These are phyloP conservation scores for Drosophila birchii DNA, from an alignment of 2,888 invertebrate species.

Conservation along the genomic window DNA sequence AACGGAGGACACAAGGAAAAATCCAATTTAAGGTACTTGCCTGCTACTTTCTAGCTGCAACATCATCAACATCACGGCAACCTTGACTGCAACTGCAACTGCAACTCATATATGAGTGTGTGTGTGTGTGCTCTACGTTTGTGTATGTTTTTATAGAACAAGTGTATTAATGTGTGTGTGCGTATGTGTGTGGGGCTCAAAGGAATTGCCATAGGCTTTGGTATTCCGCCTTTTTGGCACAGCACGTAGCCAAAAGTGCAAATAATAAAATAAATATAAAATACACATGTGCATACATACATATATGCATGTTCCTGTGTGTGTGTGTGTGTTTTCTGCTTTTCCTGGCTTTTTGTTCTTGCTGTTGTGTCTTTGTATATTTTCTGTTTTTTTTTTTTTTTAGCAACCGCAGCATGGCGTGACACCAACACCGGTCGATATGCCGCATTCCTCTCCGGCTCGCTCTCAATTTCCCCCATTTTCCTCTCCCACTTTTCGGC, in stretches of 20 bases:
- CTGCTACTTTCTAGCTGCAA: conserved; percentile 63
- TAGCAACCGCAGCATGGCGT: conserved; percentile 53
- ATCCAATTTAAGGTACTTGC: conserved; percentile 64
- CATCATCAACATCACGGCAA: conserved; percentile 29
- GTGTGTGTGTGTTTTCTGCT: conserved; percentile 11
- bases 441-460: conserved; percentile 64
- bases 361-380: conserved; percentile 21
- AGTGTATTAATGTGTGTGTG: not conserved
- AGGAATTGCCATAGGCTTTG: conserved; percentile 42
- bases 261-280: conserved; percentile 72
- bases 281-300: conserved; percentile 27
- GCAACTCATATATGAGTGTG: conserved; percentile 15
- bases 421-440: conserved; percentile 67
- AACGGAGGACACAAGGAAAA: conserved; percentile 21
- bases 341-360: conserved; percentile 12
- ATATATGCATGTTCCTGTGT: conserved; percentile 26
- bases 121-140: not conserved
- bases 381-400: conserved; percentile 26
- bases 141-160: conserved; percentile 7
- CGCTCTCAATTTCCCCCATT: conserved; percentile 28
- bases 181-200: conserved; percentile 19
- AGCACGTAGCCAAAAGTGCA: conserved; percentile 70
- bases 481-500: conserved; percentile 20
- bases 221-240: conserved; percentile 45
- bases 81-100: conserved; percentile 46